Base-by-base conservation (phyloP, 2,797 vertebrate species). In the Bradypodion ventrale region DNA sequence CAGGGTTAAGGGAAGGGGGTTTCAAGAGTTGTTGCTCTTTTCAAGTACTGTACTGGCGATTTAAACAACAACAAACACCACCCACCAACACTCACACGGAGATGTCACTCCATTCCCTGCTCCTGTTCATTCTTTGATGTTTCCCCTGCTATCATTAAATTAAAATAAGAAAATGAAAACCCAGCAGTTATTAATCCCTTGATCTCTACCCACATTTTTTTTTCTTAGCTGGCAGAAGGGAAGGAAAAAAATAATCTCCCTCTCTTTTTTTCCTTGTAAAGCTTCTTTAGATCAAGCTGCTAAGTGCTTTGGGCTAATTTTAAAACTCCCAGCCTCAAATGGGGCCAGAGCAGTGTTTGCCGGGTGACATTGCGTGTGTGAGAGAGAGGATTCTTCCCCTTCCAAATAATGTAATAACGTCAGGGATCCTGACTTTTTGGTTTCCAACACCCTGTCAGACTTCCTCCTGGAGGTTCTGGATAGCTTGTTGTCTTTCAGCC, bases 331-430 rank as follows among this genome's bases (percentile, higher is more conserved):
- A 27, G 82, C 85, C 69, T 78, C 79, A 78, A 4, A 79, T 56
- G 29, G 83, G 0, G 37, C 80, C 78, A 5, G 23, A 63, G 42
- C 35, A 12, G 2, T 5, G 8, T 75, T 60, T 32, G 12, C 4
- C 15, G 13, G 52, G 42, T 75, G 72, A 80, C 13, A 5, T 25
- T 2, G 0, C 0, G 2, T 23, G 44, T 8, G 86, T 19, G 5
- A 5, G 52, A 19, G 52, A 19, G 52, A 63, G 70, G 80, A 74
- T 65, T 63, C 44, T 65, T 74, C 21, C 15, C 4, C 10, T n/a
- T 29, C 0, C 84, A 21, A 78, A 90, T 92, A 92, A 93, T 85
- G 46, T 75, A 90, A 86, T 52, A 13, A n/a, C n/a, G n/a, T n/a
- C n/a, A n/a, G n/a, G n/a, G n/a, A n/a, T n/a, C n/a, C 73, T 21